Base-by-base conservation (phyloP, 2,113 vertebrate species). In the Megaceryle maxima region DNA sequence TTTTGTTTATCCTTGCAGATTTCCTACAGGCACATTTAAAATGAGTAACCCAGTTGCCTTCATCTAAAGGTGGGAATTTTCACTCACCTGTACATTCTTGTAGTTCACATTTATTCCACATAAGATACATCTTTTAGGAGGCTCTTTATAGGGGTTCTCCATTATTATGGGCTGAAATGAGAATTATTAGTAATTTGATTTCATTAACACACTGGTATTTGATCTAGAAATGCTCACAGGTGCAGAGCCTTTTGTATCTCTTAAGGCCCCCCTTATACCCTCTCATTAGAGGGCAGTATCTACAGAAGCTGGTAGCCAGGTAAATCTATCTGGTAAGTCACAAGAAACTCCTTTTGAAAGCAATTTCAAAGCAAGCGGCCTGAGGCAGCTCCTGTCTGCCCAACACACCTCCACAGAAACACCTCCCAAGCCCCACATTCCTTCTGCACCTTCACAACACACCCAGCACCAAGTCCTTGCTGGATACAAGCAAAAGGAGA, bases 81-180 rank as follows among this genome's bases (percentile, higher is more conserved):
- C 53, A 43, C 98, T 97, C 84, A 99, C 99, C 99, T 99, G 99
- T 14, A 98, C 95, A 37, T 99, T 99, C 96, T 99, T 99, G 88
- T 98, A 99, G 92, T 99, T 98, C 77, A 99, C 98, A 4, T 87
- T 75, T 90, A 99, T 88, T 55, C 96, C 98, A 91, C 99, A 99
- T 35, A 99, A 98, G 35, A 98, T 17, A 77, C 99, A 99, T 74
- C 89, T 98, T 93, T 98, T 98, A 79, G 96, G 97, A n/a, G 98
- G 98, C 19, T 99, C 98, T 94, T 98, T 98, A 78, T 98, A 99
- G 14, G 99, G 99, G 88, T 99, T 99, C 77, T 99, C 99, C 97
- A 99, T 99, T 72, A 97, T 39, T 24, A 98, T 87, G 11, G 99
- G 97, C 99, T 99, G 95, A 80, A 94, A 96, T 72, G 18, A 88